Percentiles rank a stretch among this genome's conserved stretches.
phyloP scores from a whole-genome alignment of 2,888 invertebrate genomes.

The Lordiphosa andalusiaca region DNA sequence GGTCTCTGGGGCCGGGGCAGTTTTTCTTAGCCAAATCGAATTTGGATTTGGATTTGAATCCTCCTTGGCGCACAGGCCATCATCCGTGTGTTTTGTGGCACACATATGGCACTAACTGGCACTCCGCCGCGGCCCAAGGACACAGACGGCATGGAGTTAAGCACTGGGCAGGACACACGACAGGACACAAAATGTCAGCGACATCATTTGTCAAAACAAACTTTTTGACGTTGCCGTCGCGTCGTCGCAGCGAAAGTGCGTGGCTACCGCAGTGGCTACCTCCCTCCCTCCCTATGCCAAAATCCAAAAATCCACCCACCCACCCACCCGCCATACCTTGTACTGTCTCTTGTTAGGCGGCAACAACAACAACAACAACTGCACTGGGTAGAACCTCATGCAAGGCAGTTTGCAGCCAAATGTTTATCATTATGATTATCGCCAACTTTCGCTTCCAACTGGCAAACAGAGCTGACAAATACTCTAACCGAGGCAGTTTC shows the following conservation, averaged over 20 bases:
- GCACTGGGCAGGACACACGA: conserved; percentile 8
- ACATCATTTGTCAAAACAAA: conserved; percentile 73
- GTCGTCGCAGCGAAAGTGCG: conserved; percentile 66
- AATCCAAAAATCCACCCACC: too few relatives aligned
- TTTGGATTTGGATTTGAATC: too few relatives aligned
- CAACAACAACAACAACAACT: neutral
- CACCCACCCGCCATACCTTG: neutral
- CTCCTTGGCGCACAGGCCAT: conserved; percentile 12
- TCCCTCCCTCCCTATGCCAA: too few relatives aligned
- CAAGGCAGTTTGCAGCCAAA: neutral
- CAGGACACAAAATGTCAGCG: conserved; percentile 54
- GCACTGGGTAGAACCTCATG: too few relatives aligned
- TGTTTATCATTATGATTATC: conserved; percentile 66
- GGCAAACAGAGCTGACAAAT: too few relatives aligned
- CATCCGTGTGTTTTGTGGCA: conserved; percentile 32
- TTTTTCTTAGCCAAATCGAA: conserved; percentile 16
- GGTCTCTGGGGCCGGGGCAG: conserved; percentile 6
- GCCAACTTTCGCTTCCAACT: conserved; percentile 44
- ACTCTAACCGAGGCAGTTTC: too few relatives aligned
- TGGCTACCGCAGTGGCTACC: conserved; percentile 16
- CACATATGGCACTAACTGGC: conserved; percentile 42
- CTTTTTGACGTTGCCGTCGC: conserved; percentile 65
- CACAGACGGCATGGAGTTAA: conserved; percentile 17
- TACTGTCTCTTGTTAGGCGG: too few relatives aligned
- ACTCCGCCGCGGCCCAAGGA: conserved; percentile 31